Evolutionary conservation across 2,888 invertebrate genomes (phyloP), one percentile per base, ranked within the genome.

Genomic region (Tribolium freemani): DNA sequence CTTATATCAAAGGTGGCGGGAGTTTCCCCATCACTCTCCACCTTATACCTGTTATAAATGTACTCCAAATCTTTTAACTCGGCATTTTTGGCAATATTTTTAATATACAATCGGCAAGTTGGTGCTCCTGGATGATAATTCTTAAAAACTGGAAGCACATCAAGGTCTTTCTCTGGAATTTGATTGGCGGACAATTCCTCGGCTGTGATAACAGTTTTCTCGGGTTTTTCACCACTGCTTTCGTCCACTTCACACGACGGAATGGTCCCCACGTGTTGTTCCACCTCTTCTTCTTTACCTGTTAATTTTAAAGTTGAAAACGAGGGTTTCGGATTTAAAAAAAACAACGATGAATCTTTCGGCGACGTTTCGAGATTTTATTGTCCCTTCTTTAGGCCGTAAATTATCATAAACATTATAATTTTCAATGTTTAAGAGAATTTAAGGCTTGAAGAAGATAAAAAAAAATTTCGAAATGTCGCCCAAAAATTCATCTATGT

Each of bases 31-130:
- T 79, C 77, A 4, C 73, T 80, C 48, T 85, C 82, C 72, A 87
- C 83, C 2, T 88, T 83, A 82, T 93, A 96, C 61, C 92, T 88
- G 71, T 90, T 91, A 84, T 92, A 97, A 75, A 97, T 92, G 76
- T 90, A 90, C 78, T 91, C 90, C 3, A 97, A 87, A 87, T 96
- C 95, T 78, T 90, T 88, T 57, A 91, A 90, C n/a, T 90, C 90
- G 0, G 94, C 93, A 76, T 91, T 90, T 87, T 96, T 97, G 0
- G 93, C 90, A 58, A 97, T 89, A 88, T 98, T 98, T 84, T 98
- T 98, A 21, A 98, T 92, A 82, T 98, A 98, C n/a, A 98, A 86
- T 75, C 96, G 91, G 87, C 92, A 91, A 13, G 94, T 93, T 3
- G 94, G 93, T 64, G 92, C 90, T 0, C 97, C 97, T 5, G 92